phyloP scores from a whole-genome alignment of 2,797 vertebrate genomes.

The Peromyscus aztecus region DNA sequence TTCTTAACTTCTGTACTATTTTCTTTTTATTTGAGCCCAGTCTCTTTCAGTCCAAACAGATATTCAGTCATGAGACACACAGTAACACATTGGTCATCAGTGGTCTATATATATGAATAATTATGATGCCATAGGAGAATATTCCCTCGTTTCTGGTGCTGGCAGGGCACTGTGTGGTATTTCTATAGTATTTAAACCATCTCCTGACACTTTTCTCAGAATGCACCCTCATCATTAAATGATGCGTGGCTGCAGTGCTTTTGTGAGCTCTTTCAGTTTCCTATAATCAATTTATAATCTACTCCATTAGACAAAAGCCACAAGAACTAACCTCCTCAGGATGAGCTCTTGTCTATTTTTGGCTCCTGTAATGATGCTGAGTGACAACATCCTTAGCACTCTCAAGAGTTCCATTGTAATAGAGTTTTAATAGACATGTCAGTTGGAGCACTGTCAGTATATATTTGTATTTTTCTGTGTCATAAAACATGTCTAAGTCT shows the following conservation, averaged over 20 bases:
- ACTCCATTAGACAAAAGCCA: background rate
- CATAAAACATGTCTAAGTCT: background rate
- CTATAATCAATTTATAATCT: slow-evolving; percentile 41
- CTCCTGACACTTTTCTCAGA: background rate
- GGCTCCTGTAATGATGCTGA: background rate
- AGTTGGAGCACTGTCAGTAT: background rate
- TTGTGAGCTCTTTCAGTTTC: background rate
- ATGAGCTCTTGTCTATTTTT: slow-evolving; percentile 23
- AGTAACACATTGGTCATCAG: background rate
- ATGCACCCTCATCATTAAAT: background rate
- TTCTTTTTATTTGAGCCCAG: background rate
- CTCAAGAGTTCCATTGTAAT: slow-evolving; percentile 5
- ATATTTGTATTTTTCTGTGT: slow-evolving; percentile 10
- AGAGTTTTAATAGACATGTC: background rate
- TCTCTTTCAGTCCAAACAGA: background rate
- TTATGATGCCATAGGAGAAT: background rate
- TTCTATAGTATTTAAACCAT: background rate
- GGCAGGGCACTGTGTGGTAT: background rate
- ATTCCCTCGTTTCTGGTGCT: background rate
- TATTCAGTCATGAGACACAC: background rate
- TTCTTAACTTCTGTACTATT: background rate
- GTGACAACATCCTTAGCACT: background rate
- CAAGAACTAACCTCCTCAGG: background rate
- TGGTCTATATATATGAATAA: background rate
- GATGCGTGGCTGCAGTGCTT: background rate